Evolutionary conservation across 2,797 vertebrate species (phyloP), one percentile per base, ranked within the genome.

Genomic region (Acanthiza pusilla): DNA sequence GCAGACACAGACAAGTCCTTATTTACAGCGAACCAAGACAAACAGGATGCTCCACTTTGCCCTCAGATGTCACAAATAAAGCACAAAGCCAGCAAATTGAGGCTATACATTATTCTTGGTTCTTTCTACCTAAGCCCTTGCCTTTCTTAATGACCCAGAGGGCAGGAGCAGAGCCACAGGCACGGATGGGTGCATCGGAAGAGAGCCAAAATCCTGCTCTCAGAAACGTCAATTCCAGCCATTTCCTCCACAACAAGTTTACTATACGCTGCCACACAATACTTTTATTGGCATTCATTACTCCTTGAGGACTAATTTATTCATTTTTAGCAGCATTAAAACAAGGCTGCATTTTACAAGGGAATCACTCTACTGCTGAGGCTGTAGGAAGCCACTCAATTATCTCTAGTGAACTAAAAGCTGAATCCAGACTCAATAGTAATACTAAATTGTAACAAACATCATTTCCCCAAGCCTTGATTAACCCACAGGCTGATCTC

Each of bases 321-420:
- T 93, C 62, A 91, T 91, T 94, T 96, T 95, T 91, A 96, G 70
- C 58, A 81, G 78, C 87, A 93, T 82, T 96, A 93, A 84, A 96
- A 83, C 50, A 85, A 93, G 80, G 81, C 43, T 95, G 81, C 86
- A 53, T 93, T 97, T 95, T 88, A 88, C 53, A 82, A 93, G 74
- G 27, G 78, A 95, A 92, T 76, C 0, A 3, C 58, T 85, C 10
- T 8, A 14, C 83, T 75, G 36, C 91, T 85, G 91, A 94, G 67
- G 81, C 84, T 48, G 51, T 26, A 78, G 78, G 78, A 94, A 93
- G 72, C 55, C 0, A 11, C 74, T 92, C 95, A 81, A 70, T 94
- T 95, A 94, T 85, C 92, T 95, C 65, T 58, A 83, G 67, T 5
- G 75, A 27, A 77, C 88, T 66, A 79, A 93, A 94, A 71, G 50